Evolutionary conservation across 2,113 vertebrate genomes (phyloP), one percentile per base, ranked within the genome.

Genomic region (Pseudolaguvia tuberculata): DNA sequence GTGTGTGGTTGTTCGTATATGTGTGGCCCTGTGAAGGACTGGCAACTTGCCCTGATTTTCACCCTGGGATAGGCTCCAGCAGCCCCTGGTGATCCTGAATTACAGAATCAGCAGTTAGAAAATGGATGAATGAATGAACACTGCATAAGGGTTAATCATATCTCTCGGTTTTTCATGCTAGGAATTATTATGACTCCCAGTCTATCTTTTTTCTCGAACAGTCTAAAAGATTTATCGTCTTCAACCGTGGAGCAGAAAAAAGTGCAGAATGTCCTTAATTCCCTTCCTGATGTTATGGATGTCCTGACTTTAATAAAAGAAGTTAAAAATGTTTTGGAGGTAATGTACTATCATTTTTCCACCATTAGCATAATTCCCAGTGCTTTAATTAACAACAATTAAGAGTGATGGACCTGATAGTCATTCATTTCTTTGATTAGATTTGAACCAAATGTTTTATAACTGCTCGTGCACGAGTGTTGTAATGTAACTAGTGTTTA

Each of bases 271-370:
- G 77, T 92, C 74, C 86, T 95, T 72, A 89, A 87, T 47, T 88
- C 84, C 1, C 78, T 87, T 27, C 83, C 86, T 31, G 83, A 86
- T 7, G 91, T 87, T 74, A 87, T 87, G 8, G 86, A 93, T 0
- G 6, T 92, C 81, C 73, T 61, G 8, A 73, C 88, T 52, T 85
- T 95, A 78, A 90, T 96, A 15, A 90, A 89, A 73, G 91, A 95
- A 76, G 80, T 87, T 18, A 89, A 89, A 85, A 79, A 82, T 81
- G 87, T 89, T 83, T 88, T 91, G 58, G 90, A 96, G 94, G 94
- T 98, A 86, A 83, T 72, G 6, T n/a, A 15, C n/a, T n/a, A n/a
- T n/a, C n/a, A n/a, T n/a, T n/a, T n/a, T n/a, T n/a, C n/a, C n/a
- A n/a, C n/a, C n/a, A n/a, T n/a, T n/a, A n/a, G n/a, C n/a, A n/a